Evolutionary conservation across 2,113 vertebrate species (phyloP), one percentile per base, ranked within the genome.

Genomic region (Larimichthys crocea): DNA sequence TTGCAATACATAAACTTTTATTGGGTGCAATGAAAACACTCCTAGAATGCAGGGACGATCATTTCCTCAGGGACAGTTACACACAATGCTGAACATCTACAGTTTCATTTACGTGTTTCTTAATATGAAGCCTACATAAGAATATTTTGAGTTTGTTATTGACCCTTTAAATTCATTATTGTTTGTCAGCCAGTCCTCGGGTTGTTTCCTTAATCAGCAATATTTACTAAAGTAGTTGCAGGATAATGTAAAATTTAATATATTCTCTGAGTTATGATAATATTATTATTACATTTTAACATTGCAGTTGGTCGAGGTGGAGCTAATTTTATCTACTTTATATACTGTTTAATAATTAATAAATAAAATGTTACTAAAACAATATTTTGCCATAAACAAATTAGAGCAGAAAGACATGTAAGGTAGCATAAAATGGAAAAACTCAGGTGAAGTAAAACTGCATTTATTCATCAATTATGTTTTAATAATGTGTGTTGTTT

Each of bases 1-100:
- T 79, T 81, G 70, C 53, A 82, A 75, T 70, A 71, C 46, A 67
- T 69, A 77, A 76, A 65, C 55, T 88, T 77, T 79, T 76, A 75
- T 67, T 50, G n/a, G 65, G 71, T 63, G 60, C 83, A 80, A 53
- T 85, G 69, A 71, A 49, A 82, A 56, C 72, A 42, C 14, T 59
- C 46, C 40, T 48, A 53, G 74, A 77, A 64, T 29, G n/a, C 52
- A 65, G 53, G 46, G 42, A 1, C 1, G 0, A 46, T 22, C 19
- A 17, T 82, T 65, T 80, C 73, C 49, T 71, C 16, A 10, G 19
- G 42, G 57, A 63, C 10, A n/a, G 7, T 52, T 49, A 17, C 48
- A 55, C 26, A 62, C 5, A 29, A 42, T 9, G 9, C 1, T 4
- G 29, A 55, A 72, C 5, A 44, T 26, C 5, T 0, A 52, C n/a